Percentiles rank a stretch among this genome's conserved stretches.
phyloP scores from a whole-genome alignment of 2,797 vertebrate genomes.

The Enteromius fasciolatus region DNA sequence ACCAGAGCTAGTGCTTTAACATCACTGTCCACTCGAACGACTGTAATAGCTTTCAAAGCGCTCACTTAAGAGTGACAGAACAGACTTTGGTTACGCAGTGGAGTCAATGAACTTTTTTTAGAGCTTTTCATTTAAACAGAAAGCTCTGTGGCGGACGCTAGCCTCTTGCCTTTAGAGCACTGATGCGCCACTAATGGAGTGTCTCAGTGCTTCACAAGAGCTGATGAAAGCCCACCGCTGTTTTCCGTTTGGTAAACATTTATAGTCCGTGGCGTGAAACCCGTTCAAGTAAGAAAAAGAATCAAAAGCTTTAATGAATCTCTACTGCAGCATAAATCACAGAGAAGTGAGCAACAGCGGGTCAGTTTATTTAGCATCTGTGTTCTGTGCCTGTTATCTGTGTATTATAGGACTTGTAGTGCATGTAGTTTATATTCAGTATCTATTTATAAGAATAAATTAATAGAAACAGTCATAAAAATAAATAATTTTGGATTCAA shows the following conservation, averaged over 20 bases:
- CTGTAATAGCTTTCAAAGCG: background rate
- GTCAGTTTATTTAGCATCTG: conserved; percentile 1
- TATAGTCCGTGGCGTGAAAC: conserved; percentile 19
- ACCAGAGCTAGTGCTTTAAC: background rate
- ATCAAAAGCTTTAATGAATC: conserved; percentile 1
- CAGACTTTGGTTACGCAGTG: background rate
- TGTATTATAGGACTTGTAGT: background rate
- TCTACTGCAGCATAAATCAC: background rate
- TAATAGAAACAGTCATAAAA: background rate
- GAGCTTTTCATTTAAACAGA: conserved; percentile 21
- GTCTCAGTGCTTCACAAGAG: conserved; percentile 5
- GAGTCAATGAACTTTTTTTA: conserved; percentile 5
- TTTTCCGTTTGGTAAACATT: conserved; percentile 36
- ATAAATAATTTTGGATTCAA: too few relatives aligned
- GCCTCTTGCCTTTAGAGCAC: conserved; percentile 24
- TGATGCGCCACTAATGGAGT: conserved; percentile 32
- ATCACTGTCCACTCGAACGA: background rate
- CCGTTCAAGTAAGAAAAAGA: background rate
- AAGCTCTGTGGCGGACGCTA: background rate
- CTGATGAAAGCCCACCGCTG: conserved; percentile 21
- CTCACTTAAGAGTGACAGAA: conserved; percentile 9
- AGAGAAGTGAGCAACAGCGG: background rate
- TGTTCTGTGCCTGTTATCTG: background rate
- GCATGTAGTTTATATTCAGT: background rate
- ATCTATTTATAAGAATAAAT: background rate